phyloP scores from a whole-genome alignment of 2,113 vertebrate genomes.

The Hemiscyllium ocellatum region DNA sequence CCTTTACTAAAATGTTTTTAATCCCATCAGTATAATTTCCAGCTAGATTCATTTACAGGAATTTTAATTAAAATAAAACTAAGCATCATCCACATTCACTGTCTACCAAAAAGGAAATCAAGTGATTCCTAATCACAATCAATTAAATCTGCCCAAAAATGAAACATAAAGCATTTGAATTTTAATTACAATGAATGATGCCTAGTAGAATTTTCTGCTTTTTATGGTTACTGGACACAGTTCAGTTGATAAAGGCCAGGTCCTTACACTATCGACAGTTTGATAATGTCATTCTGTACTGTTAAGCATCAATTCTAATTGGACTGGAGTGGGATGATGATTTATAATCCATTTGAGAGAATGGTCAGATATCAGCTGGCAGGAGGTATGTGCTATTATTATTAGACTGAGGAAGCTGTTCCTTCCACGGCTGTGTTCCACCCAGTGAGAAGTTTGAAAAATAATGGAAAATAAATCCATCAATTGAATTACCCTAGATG shows the following conservation, averaged over 20 bases:
- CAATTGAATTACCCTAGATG: background rate
- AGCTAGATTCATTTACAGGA: background rate
- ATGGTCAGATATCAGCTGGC: constrained; percentile 33
- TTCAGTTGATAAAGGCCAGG: constrained; percentile 12
- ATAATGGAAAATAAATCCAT: background rate
- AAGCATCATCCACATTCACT: background rate
- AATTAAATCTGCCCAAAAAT: background rate
- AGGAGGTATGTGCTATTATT: constrained; percentile 15
- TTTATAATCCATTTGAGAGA: constrained; percentile 30
- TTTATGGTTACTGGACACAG: background rate
- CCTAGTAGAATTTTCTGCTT: background rate
- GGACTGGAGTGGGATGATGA: constrained; percentile 16
- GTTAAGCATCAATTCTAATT: constrained; percentile 21
- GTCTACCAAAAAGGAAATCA: background rate
- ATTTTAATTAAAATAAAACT: background rate
- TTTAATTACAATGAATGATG: background rate
- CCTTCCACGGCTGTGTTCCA: background rate
- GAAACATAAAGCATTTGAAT: background rate
- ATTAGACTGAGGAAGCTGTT: background rate
- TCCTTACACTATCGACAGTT: background rate
- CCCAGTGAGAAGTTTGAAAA: background rate
- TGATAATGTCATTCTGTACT: constrained; percentile 31
- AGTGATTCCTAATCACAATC: no score
- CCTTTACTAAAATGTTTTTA: background rate
- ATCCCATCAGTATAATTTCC: background rate